Evolutionary conservation across 2,113 vertebrate genomes (phyloP), one percentile per base, ranked within the genome.

Genomic region (Cyprinodon tularosa): DNA sequence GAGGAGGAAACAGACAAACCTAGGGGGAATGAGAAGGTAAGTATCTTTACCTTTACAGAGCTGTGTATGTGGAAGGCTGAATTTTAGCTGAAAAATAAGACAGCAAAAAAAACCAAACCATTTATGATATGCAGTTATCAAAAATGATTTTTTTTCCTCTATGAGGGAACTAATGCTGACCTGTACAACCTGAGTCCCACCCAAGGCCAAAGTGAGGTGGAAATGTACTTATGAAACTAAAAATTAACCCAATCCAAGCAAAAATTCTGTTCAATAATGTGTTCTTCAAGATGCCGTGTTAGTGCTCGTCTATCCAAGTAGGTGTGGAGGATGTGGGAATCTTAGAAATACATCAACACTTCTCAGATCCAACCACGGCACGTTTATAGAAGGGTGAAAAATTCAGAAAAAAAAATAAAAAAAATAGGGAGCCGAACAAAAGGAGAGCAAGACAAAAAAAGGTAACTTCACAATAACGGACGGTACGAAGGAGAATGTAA

Each of bases 141-240:
- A 92, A 93, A 81, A 89, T 92, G 80, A 91, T 74, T 64, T 72
- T 67, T 48, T 69, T 78, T 77, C 78, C 76, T 82, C 74, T 76
- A 82, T 45, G 78, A 85, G 84, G 88, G 76, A 88, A 81, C 66
- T 60, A 70, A 82, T 71, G 84, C 86, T 85, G 81, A 79, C 84
- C 91, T 87, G 89, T 86, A 88, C 80, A 77, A 82, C 50, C 88
- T 57, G 70, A 85, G 87, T 81, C 86, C 86, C 90, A 87, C 88
- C 84, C 87, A 80, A 91, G 84, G 87, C 86, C 90, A 84, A 87
- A 88, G 82, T 89, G 83, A 89, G 89, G 89, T 92, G 90, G 87
- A 93, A 94, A 93, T 89, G 92, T 89, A 93, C 90, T 92, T 88
- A 92, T 92, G 86, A 89, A 91, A 91, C 93, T 85, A 91, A 93